Conservation (phyloP, 2,888 invertebrate species). For the Acleris emargana region DNA sequence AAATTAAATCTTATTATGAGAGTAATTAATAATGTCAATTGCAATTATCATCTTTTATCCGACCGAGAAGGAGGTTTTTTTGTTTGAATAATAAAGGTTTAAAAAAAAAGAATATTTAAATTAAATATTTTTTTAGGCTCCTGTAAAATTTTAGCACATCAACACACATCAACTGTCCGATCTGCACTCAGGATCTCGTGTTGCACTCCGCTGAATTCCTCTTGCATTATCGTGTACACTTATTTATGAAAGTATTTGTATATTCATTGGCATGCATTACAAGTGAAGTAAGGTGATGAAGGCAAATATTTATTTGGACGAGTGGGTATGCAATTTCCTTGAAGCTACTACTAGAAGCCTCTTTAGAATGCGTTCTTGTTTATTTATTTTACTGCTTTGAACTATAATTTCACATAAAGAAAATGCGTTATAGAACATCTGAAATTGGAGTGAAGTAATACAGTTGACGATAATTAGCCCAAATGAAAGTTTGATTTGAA, state of each 20-base stretch:
- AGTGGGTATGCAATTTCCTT: conserved; percentile 29
- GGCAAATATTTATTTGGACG: conserved; percentile 35
- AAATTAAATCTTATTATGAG: too few species aligned
- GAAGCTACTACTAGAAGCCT: conserved; percentile 10
- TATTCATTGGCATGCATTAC: conserved; percentile 52
- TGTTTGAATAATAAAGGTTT: too few species aligned
- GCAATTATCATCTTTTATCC: too few species aligned
- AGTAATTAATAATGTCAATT: too few species aligned
- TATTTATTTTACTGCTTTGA: not conserved
- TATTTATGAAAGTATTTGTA: conserved; percentile 52
- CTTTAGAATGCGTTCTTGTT: conserved; percentile 4
- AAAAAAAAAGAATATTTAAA: too few species aligned
- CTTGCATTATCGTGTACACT: conserved; percentile 39
- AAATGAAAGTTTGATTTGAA: too few species aligned
- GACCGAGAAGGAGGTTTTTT: too few species aligned
- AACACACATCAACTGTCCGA: not conserved
- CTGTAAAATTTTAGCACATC: not conserved
- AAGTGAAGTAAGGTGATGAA: conserved; percentile 46
- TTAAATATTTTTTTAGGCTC: too few species aligned
- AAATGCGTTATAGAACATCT: too few species aligned
- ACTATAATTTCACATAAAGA: not conserved
- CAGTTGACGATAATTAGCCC: not conserved
- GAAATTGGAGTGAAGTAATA: too few species aligned
- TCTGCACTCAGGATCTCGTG: conserved; percentile 12
- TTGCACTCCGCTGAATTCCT: conserved; percentile 40